Conservation (phyloP, 2,797 vertebrate genomes). For the Pipistrellus nathusii region DNA sequence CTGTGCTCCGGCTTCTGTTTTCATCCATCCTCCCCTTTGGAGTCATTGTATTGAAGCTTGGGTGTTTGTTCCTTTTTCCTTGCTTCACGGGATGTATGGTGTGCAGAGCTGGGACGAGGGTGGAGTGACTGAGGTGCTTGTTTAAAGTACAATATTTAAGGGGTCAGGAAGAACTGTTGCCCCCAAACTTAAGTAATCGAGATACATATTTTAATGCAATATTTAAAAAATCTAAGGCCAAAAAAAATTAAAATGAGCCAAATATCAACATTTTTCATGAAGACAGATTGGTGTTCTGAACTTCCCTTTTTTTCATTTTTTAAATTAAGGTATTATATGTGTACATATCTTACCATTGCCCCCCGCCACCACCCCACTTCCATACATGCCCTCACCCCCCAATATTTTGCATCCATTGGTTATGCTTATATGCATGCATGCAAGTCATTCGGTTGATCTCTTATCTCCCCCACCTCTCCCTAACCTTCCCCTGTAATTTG, state of each 20-base stretch:
- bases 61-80: not conserved
- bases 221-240: not conserved
- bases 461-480: too few species aligned
- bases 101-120: not conserved
- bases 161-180: not conserved
- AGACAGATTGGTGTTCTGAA: not conserved
- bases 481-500: too few species aligned
- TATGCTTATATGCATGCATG: too few species aligned
- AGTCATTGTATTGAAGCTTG: not conserved
- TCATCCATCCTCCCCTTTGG: not conserved
- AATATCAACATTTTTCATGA: not conserved
- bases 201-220: not conserved
- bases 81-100: not conserved
- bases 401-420: too few species aligned
- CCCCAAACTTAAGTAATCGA: not conserved
- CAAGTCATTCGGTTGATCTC: too few species aligned
- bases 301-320: not conserved
- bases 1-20: not conserved
- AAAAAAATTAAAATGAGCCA: not conserved
- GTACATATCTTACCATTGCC: too few species aligned
- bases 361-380: too few species aligned
- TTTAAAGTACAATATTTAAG: not conserved
- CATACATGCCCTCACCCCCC: too few species aligned
- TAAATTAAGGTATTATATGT: too few species aligned
- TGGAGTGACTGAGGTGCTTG: not conserved